These are phyloP conservation scores for Upupa epops DNA, from an alignment of 2,113 vertebrate species.

Conservation along the genomic window DNA sequence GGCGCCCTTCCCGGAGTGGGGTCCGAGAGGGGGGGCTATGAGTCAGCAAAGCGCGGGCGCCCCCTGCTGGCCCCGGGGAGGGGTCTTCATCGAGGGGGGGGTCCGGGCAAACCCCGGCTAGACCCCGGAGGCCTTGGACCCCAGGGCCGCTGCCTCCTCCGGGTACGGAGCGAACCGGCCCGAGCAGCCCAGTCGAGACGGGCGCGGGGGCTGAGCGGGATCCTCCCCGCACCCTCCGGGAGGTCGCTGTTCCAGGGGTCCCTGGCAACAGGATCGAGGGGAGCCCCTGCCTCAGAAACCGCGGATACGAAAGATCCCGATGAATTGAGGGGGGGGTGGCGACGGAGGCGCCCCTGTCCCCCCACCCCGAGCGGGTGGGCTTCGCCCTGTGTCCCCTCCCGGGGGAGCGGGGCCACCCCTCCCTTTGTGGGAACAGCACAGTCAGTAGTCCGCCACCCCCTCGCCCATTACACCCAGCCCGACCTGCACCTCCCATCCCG, in stretches of 20 bases:
- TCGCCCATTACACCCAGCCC: background rate
- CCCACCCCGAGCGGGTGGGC: background rate
- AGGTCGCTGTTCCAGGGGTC: background rate
- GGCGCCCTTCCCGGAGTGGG: background rate
- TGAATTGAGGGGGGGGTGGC: no score
- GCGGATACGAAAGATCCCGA: background rate
- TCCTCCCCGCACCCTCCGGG: no score
- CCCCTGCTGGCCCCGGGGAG: background rate
- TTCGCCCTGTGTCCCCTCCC: background rate
- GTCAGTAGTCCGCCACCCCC: no score
- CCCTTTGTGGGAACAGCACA: background rate
- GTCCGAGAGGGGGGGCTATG: background rate
- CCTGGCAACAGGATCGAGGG: background rate
- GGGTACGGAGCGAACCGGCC: no score
- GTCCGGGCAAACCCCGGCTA: background rate
- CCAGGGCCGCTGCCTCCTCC: background rate
- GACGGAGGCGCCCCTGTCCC: background rate
- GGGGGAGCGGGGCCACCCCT: background rate
- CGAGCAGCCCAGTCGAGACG: background rate
- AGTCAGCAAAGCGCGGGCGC: constrained; percentile 60
- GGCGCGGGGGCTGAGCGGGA: no score
- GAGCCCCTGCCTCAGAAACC: background rate
- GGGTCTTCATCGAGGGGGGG: background rate
- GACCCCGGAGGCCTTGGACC: background rate
- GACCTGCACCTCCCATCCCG: background rate